A percentile compares a stretch with the other conserved stretches of the same genome.
Evolutionary conservation across 2,888 invertebrate genomes (phyloP).

Genomic region (Petrolisthes manimaculis): DNA sequence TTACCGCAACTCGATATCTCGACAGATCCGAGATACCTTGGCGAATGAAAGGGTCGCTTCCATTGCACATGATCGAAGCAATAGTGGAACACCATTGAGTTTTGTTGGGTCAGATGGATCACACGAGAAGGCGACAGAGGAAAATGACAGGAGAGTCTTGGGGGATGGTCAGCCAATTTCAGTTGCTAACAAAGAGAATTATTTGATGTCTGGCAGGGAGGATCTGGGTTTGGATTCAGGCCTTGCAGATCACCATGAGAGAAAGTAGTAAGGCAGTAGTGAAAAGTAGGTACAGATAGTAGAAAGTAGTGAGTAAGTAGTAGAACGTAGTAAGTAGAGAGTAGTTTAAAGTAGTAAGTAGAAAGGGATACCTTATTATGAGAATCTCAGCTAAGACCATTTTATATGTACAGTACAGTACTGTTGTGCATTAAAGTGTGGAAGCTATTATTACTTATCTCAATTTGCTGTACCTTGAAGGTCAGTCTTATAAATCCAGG

Average conservation of each 20-base stretch:
- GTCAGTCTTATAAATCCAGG: neutral
- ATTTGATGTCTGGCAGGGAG: neutral
- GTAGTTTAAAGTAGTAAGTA: neutral
- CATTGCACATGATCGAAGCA: neutral
- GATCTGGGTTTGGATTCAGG: conserved; percentile 36
- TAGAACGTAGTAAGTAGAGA: neutral
- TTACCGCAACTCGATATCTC: conserved; percentile 45
- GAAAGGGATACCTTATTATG: neutral
- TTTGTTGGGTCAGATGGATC: neutral
- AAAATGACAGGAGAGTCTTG: conserved; percentile 15
- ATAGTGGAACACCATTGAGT: neutral
- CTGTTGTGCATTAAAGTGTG: too few species aligned
- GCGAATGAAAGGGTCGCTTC: conserved; percentile 9
- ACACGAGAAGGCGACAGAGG: neutral
- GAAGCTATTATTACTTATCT: too few species aligned
- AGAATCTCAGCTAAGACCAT: neutral
- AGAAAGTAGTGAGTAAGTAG: neutral
- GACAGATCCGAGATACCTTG: conserved; percentile 46
- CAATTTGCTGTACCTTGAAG: neutral
- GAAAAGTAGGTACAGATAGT: neutral
- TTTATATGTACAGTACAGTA: too few species aligned
- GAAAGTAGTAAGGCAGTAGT: conserved; percentile 24
- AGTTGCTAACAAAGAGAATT: conserved; percentile 42
- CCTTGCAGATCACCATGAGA: conserved; percentile 36
- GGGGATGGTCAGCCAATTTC: conserved; percentile 24